A percentile compares a stretch with the other conserved stretches of the same genome.
phyloP scores from a whole-genome alignment of 2,888 invertebrate species.

The Mesoligia furuncula region DNA sequence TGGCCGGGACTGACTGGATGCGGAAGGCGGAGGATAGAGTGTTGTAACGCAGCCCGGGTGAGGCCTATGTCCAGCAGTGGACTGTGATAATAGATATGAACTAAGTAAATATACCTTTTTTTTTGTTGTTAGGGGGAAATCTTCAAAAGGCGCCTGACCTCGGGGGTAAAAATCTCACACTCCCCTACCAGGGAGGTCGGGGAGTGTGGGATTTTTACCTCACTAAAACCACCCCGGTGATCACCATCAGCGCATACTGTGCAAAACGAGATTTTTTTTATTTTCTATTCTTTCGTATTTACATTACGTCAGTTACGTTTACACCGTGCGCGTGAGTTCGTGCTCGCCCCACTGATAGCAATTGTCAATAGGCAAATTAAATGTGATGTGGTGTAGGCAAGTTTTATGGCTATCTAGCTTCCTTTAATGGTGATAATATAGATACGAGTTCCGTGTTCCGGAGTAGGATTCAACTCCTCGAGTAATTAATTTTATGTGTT shows the following conservation, averaged over 20 bases:
- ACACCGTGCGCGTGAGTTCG: background rate
- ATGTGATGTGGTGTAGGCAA: slow-evolving; percentile 25
- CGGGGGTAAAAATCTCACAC: no score
- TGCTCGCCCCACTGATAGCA: background rate
- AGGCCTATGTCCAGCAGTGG: background rate
- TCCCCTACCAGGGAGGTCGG: no score
- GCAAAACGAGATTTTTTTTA: background rate
- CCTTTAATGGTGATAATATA: slow-evolving; percentile 20
- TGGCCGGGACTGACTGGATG: background rate
- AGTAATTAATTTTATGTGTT: background rate
- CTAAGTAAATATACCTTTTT: no score
- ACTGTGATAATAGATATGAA: background rate
- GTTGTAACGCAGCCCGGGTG: background rate
- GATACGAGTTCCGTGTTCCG: slow-evolving; percentile 25
- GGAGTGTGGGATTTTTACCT: no score
- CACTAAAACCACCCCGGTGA: no score
- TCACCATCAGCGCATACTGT: no score
- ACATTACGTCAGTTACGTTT: background rate
- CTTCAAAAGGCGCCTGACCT: no score
- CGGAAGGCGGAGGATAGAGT: background rate
- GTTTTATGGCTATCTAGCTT: slow-evolving; percentile 28
- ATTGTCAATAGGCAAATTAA: slow-evolving; percentile 39
- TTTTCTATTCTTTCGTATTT: background rate
- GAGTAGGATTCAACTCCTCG: slow-evolving; percentile 1
- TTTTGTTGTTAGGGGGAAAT: no score